Conservation (phyloP, 2,113 vertebrate species). For the Noturus placidus region DNA sequence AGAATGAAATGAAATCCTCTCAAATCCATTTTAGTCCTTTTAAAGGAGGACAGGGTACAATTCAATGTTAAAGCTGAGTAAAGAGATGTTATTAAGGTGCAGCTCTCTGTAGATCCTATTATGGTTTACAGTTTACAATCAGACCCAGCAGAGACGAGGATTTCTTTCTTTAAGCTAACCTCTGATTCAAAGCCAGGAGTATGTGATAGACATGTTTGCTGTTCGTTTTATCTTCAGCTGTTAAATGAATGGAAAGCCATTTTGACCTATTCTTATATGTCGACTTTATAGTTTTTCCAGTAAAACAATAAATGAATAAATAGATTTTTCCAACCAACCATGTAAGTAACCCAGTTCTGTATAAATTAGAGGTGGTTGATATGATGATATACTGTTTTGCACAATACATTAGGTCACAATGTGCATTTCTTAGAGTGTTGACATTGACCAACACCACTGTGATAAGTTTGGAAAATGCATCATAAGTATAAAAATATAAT, state of each 20-base stretch:
- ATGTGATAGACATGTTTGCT: not conserved
- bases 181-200: too few relatives aligned
- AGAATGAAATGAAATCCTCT: not conserved
- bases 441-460: not conserved
- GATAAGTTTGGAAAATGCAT: not conserved
- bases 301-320: not conserved
- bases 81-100: not conserved
- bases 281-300: not conserved
- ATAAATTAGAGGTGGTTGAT: too few relatives aligned
- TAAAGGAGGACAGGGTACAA: not conserved
- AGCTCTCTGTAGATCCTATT: conserved; percentile 15
- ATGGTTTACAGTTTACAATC: not conserved
- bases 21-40: not conserved
- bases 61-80: not conserved
- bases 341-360: not conserved
- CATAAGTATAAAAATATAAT: not conserved
- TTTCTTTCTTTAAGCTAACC: too few relatives aligned
- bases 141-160: too few relatives aligned
- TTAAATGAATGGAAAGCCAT: not conserved
- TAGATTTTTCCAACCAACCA: not conserved
- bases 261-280: not conserved
- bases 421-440: not conserved
- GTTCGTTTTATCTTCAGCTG: not conserved
- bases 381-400: too few relatives aligned
- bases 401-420: too few relatives aligned